These are phyloP conservation scores for Diplodus puntazzo DNA, from an alignment of 2,797 vertebrate species.

Conservation along the genomic window DNA sequence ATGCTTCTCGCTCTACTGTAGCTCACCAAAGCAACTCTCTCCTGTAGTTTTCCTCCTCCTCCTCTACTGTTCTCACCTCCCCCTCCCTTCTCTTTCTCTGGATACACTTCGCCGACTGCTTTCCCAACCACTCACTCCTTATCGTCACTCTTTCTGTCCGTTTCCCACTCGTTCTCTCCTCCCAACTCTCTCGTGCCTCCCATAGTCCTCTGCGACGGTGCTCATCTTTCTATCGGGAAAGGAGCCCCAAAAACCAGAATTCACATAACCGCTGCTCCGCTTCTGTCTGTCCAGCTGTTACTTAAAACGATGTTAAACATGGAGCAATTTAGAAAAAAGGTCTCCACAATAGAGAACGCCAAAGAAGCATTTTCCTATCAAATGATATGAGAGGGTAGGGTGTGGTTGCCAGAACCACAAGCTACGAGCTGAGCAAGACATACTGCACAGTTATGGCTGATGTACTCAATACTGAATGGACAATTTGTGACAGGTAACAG, in stretches of 20 bases:
- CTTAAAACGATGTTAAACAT: background rate
- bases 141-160: constrained; percentile 31
- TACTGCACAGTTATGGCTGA: too few relatives aligned
- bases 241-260: background rate
- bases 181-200: constrained; percentile 2
- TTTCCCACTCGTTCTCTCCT: constrained; percentile 22
- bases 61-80: constrained; percentile 46
- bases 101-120: constrained; percentile 39
- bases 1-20: constrained; percentile 11
- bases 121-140: constrained; percentile 47
- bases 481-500: background rate
- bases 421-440: too few relatives aligned
- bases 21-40: constrained; percentile 32
- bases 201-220: constrained; percentile 4
- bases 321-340: background rate
- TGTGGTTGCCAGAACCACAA: background rate
- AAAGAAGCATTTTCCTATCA: background rate
- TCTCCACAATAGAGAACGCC: background rate
- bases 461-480: background rate
- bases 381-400: too few relatives aligned
- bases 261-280: background rate
- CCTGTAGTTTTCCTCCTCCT: constrained; percentile 25
- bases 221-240: background rate
- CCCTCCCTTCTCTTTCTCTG: constrained; percentile 34
- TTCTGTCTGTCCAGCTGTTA: background rate